phyloP scores from a whole-genome alignment of 2,888 invertebrate species.

The Acrocyrtus sp. region DNA sequence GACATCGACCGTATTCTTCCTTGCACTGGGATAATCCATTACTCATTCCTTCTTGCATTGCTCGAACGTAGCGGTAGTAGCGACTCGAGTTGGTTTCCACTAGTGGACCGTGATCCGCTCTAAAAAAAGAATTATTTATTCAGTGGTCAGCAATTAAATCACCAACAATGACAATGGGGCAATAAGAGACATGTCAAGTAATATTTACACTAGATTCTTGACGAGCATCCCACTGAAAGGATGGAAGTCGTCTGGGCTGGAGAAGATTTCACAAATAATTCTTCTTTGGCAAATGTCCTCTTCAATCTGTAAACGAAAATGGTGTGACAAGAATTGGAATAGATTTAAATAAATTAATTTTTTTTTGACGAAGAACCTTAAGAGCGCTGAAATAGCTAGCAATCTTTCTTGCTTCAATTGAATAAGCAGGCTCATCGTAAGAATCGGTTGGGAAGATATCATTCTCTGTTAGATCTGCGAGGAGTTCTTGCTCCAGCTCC shows the following conservation, averaged over 20 bases:
- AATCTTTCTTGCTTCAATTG: neutral
- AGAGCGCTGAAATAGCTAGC: neutral
- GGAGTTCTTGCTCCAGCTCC: neutral
- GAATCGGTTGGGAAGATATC: neutral
- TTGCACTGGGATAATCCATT: slow-evolving; percentile 57
- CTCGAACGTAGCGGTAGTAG: slow-evolving; percentile 63
- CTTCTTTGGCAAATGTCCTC: slow-evolving; percentile 60
- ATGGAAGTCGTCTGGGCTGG: slow-evolving; percentile 56
- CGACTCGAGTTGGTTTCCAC: slow-evolving; percentile 59
- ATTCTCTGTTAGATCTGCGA: neutral
- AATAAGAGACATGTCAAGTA: too few species aligned
- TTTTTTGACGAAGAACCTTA: too few species aligned
- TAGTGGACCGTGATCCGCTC: slow-evolving; percentile 61
- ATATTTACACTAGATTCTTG: slow-evolving; percentile 53
- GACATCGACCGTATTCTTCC: slow-evolving; percentile 59
- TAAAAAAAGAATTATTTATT: slow-evolving; percentile 31
- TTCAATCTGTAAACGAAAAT: slow-evolving; percentile 46
- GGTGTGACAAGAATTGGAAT: neutral
- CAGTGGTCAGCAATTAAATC: too few species aligned
- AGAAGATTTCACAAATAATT: slow-evolving; percentile 58
- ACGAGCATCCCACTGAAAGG: slow-evolving; percentile 59
- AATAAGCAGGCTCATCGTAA: neutral
- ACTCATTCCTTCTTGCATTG: slow-evolving; percentile 63
- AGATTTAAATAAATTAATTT: neutral
- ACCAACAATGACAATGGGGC: neutral